Base-by-base conservation (phyloP, 2,888 invertebrate genomes). In the Hipparchia semele region DNA sequence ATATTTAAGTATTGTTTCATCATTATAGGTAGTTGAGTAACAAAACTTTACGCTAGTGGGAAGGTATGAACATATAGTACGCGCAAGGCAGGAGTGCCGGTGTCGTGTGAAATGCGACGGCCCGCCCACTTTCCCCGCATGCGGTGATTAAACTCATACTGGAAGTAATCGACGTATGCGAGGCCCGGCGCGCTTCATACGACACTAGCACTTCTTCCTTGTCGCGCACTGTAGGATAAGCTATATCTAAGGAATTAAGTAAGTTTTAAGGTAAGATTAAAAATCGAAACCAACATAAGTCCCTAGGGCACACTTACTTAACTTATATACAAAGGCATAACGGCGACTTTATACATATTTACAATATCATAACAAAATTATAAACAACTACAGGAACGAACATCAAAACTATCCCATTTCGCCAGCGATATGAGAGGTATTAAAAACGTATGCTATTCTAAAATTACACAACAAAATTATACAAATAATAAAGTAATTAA, bases 261-360 rank as follows among this genome's bases (percentile, higher is more conserved):
- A 46, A 46, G 5, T 49, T 49, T 7, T 49, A 8, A 49, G 49
- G 3, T 1, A 6, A 6, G 33, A 0, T 54, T 13, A 46, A 53
- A 45, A 58, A 62, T 23, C 13, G 53, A 46, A 58, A 67, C 46
- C n/a, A 33, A 53, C 64, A 72, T 33, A 64, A n/a, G 12, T 54
- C 68, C 53, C 62, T 70, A 66, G 61, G 68, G 49, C 68, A 71
- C 66, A 65, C 58, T 45, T 46, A 45, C 12, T 6, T 39, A 23
- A 3, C 10, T 45, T 66, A 73, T 45, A 73, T 71, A 66, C 60
- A 73, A 71, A 71, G 68, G 45, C 64, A 68, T 51, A 68, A 58
- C 60, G 70, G 67, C 67, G 46, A 65, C 46, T 70, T 59, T 75
- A 68, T 73, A 73, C 68, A 73, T 67, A 73, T 75, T 68, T 73